Base-by-base conservation (phyloP, 2,797 vertebrate species). In the Garrulus glandarius region DNA sequence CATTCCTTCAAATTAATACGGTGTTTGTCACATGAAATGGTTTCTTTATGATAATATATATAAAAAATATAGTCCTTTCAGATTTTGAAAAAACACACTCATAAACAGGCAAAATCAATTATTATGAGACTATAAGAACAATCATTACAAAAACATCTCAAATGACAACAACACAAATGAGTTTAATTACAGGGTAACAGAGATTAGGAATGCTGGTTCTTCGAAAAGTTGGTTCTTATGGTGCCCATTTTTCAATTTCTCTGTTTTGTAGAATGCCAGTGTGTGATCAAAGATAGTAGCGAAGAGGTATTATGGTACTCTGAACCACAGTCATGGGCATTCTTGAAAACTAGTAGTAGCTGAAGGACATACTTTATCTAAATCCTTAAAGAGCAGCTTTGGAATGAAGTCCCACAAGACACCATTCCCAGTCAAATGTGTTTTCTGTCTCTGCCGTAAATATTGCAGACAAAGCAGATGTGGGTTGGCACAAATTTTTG, bases 321-420 rank as follows among this genome's bases (percentile, higher is more conserved):
- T 70, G 55, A 76, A 74, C 20, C 22, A 20, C 23, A 84, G 32
- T 30, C 24, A 32, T 32, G 43, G 36, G 27, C 29, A 78, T 81
- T 79, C 76, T 91, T 96, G 81, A 92, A 87, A 94, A 72, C 49
- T 63, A 34, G 18, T 46, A n/a, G 24, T 60, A 78, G 36, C 61
- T 61, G 46, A 83, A 87, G 44, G 47, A 77, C 24, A 19, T 61
- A 53, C 64, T 93, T 96, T 94, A 91, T 93, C 67, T 91, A 85
- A 94, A 89, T 76, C 30, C 53, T 95, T 87, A 47, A 92, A 89
- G 41, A 94, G 81, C 72, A 95, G 52, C 55, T 89, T 87, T 82
- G 30, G 55, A 95, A 81, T 29, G 5, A 34, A 69, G 47, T 92
- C 93, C 82, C 86, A 70, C 16, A 92, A 86, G 79, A 57, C 46